Evolutionary conservation across 2,888 invertebrate species (phyloP), one percentile per base, ranked within the genome.

Genomic region (Chymomyza amoena): DNA sequence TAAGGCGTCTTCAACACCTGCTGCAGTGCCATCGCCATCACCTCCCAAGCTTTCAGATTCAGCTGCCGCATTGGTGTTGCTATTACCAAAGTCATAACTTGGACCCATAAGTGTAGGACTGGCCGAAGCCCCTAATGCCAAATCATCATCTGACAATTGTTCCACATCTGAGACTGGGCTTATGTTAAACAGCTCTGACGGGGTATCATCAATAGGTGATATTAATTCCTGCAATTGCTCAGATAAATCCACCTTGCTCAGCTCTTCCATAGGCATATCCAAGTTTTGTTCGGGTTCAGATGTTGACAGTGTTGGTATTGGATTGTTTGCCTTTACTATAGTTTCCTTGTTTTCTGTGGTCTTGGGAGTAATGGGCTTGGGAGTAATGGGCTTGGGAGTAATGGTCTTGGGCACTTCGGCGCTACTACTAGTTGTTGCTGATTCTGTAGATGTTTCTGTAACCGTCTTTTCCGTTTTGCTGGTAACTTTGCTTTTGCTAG

Each of bases 81-180:
- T 20, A 50, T 69, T 66, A 15, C 71, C 65, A 7, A 72, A 80
- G 0, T 67, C 72, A 28, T 73, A 82, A 4, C 56, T 13, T 15
- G 72, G 69, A 13, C 75, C 68, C 68, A 76, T 62, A 16, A 74
- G 60, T 0, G 91, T 91, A 16, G 92, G 92, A 80, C 92, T 92
- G 3, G 92, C 92, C 2, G 92, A 92, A 39, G 92, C 92, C 9
- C 92, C 92, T 6, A 92, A 72, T 4, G 90, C 91, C 50, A 92
- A 80, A 72, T 92, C 92, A 72, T 92, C 91, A 60, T 92, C 91
- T 1, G 90, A 91, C 18, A 90, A 75, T 3, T 71, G 86, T 64
- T 91, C 90, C 4, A 84, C 81, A 70, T 91, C 91, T 7, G 90
- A 91, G 63, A 89, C 85, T 51, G 90, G 90, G 71, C 90, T 90